Conservation (phyloP, 2,797 vertebrate species). For the Enteromius thamalakanensis region DNA sequence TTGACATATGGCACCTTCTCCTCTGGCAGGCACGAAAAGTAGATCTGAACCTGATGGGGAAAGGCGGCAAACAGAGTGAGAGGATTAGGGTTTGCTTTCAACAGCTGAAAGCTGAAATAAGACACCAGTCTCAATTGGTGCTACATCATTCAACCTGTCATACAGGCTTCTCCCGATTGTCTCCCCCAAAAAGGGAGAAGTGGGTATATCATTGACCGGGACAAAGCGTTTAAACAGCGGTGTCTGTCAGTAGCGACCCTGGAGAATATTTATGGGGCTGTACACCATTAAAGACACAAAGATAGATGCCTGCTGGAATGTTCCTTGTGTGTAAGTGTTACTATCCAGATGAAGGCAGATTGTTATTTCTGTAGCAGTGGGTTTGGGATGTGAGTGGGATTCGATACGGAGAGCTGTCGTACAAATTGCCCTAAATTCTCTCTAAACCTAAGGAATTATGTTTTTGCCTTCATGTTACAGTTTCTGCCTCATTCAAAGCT, state of each 20-base stretch:
- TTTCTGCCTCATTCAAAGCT: background rate
- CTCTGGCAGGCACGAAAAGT: conserved; percentile 94
- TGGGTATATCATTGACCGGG: conserved; percentile 44
- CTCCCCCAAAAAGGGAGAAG: conserved; percentile 40
- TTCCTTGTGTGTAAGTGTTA: conserved; percentile 31
- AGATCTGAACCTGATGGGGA: conserved; percentile 88
- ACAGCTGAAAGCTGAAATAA: conserved; percentile 45
- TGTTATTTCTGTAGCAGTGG: conserved; percentile 36
- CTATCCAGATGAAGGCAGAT: conserved; percentile 17
- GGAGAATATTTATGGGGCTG: conserved; percentile 40
- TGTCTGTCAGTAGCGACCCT: conserved; percentile 46
- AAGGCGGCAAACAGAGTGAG: conserved; percentile 13
- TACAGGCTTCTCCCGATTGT: conserved; percentile 42
- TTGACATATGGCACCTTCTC: conserved; percentile 95
- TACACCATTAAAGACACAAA: conserved; percentile 32
- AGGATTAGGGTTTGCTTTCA: conserved; percentile 48
- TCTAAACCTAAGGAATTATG: conserved; percentile 3
- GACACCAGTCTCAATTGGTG: conserved; percentile 43
- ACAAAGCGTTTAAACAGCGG: conserved; percentile 46
- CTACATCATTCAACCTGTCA: conserved; percentile 44
- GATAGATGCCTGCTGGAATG: conserved; percentile 41
- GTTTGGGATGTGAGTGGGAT: conserved; percentile 1
- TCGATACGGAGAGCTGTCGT: conserved; percentile 29
- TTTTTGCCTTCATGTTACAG: conserved; percentile 10
- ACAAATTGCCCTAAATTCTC: conserved; percentile 36